Conservation (phyloP, 2,888 invertebrate species). For the Lamellibrachia satsuma region DNA sequence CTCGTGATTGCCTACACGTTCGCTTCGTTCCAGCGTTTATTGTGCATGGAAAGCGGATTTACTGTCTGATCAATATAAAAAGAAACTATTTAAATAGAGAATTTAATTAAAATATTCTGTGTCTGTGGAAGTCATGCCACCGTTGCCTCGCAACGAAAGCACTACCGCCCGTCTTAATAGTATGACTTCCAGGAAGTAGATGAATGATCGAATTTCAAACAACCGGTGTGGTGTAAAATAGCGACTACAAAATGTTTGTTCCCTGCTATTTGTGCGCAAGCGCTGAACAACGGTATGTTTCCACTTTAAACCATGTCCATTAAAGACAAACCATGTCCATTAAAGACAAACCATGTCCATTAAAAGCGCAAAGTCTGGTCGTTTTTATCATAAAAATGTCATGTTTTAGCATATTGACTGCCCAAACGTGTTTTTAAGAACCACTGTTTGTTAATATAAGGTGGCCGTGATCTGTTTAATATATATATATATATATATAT, state of each 20-base stretch:
- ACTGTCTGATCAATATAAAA: background rate
- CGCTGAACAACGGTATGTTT: no score
- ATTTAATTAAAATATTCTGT: background rate
- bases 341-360: no score
- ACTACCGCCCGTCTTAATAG: background rate
- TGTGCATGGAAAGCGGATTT: background rate
- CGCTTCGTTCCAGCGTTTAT: background rate
- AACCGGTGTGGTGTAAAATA: background rate
- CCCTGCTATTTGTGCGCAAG: no score
- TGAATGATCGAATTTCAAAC: background rate
- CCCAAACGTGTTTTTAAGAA: no score
- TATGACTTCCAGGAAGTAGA: background rate
- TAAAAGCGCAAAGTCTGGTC: no score
- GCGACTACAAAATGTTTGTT: background rate
- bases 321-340: no score
- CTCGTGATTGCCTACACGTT: background rate
- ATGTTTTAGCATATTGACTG: no score
- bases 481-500: no score
- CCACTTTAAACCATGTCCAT: no score
- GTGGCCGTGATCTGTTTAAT: no score
- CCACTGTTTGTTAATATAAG: no score
- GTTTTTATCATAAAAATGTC: no score
- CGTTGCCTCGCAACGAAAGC: background rate
- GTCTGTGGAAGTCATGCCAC: background rate
- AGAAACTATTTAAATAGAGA: background rate